Conservation (phyloP, 1,140 invertebrate genomes). For the Drosophila gunungcola region DNA sequence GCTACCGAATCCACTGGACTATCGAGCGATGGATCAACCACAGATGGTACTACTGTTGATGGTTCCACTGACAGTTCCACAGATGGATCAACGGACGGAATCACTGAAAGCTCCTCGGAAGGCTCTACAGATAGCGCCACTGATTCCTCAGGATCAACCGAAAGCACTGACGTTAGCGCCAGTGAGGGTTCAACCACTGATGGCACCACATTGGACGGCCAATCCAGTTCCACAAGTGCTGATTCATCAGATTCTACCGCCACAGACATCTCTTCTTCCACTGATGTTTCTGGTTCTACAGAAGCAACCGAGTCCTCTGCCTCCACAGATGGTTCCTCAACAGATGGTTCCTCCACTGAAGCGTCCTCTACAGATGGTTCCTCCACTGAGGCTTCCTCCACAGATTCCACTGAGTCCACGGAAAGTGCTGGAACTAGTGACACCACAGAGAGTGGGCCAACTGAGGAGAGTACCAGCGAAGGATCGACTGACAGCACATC, state of each 20-base stretch:
- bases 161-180: slow-evolving; percentile 37
- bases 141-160: slow-evolving; percentile 31
- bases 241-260: slow-evolving; percentile 46
- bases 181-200: slow-evolving; percentile 50
- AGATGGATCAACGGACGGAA: slow-evolving; percentile 14
- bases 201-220: slow-evolving; percentile 46
- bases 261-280: slow-evolving; percentile 33
- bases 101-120: neutral
- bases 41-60: slow-evolving; percentile 22
- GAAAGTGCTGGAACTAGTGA: slow-evolving; percentile 43
- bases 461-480: slow-evolving; percentile 39
- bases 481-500: slow-evolving; percentile 47
- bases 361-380: slow-evolving; percentile 5
- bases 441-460: slow-evolving; percentile 26
- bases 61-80: neutral
- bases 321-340: slow-evolving; percentile 23
- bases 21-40: slow-evolving; percentile 39
- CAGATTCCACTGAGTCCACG: slow-evolving; percentile 50
- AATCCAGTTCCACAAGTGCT: slow-evolving; percentile 37
- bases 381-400: slow-evolving; percentile 32
- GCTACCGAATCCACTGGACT: neutral
- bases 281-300: slow-evolving; percentile 34
- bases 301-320: slow-evolving; percentile 17
- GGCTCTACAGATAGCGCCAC: slow-evolving; percentile 10
- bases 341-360: slow-evolving; percentile 28